phyloP scores from a whole-genome alignment of 2,888 invertebrate species.

The Idaea biselata region DNA sequence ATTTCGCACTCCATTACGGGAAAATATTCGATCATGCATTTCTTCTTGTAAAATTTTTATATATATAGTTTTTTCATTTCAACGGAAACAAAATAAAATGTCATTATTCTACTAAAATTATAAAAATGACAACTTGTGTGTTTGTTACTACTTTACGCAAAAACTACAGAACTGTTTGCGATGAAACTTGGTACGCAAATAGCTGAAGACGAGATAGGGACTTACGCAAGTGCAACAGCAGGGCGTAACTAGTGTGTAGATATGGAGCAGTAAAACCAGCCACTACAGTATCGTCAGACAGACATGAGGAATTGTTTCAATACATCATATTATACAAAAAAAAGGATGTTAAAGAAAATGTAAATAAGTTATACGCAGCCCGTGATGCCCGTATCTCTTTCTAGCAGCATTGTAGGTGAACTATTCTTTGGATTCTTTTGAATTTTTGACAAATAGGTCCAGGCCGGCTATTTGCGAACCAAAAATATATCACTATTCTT shows the following conservation, averaged over 20 bases:
- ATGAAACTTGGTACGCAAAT: too few relatives aligned
- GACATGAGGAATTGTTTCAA: slow-evolving; percentile 30
- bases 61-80: too few relatives aligned
- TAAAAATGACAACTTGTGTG: too few relatives aligned
- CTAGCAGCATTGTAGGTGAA: neutral
- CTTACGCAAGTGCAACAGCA: neutral
- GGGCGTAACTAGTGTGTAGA: neutral
- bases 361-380: slow-evolving; percentile 26
- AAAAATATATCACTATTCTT: neutral
- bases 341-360: slow-evolving; percentile 29
- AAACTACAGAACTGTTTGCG: too few relatives aligned
- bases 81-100: too few relatives aligned
- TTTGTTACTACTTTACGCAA: too few relatives aligned
- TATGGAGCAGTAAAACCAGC: neutral
- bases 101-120: too few relatives aligned
- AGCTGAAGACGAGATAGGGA: neutral
- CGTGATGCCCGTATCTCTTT: neutral
- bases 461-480: neutral
- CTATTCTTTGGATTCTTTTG: neutral
- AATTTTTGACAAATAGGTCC: neutral
- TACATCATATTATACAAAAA: slow-evolving; percentile 24
- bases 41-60: too few relatives aligned
- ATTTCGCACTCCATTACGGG: too few relatives aligned
- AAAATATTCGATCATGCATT: too few relatives aligned
- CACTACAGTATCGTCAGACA: slow-evolving; percentile 14